phyloP scores from a whole-genome alignment of 2,888 invertebrate species.

The Pseudeuparius sepicola region DNA sequence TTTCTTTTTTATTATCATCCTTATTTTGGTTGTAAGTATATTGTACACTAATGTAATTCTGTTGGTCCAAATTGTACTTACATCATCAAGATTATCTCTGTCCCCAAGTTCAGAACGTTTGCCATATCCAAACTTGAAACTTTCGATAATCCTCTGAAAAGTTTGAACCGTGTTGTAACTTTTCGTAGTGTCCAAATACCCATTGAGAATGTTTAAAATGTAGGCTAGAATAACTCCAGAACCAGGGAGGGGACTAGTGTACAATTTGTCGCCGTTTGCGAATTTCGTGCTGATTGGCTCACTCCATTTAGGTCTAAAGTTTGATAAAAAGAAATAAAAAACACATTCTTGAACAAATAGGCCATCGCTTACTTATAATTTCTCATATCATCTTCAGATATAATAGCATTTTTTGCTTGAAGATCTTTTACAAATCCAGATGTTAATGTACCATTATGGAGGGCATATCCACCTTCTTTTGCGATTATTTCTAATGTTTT shows the following conservation, averaged over 20 bases:
- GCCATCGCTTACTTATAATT: conserved; percentile 60
- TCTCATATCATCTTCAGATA: conserved; percentile 66
- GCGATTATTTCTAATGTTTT: conserved; percentile 45
- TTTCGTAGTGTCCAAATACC: conserved; percentile 35
- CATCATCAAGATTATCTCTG: conserved; percentile 29
- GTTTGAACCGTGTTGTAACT: conserved; percentile 37
- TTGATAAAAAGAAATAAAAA: too few relatives aligned
- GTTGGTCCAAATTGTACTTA: too few relatives aligned
- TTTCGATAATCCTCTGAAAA: conserved; percentile 78
- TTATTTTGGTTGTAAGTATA: too few relatives aligned
- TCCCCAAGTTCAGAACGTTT: conserved; percentile 79
- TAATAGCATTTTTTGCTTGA: conserved; percentile 55
- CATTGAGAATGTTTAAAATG: conserved; percentile 68
- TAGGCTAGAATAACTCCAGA: conserved; percentile 73
- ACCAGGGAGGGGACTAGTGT: conserved; percentile 74
- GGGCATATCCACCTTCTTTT: conserved; percentile 42
- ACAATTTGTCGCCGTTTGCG: conserved; percentile 54
- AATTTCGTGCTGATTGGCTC: conserved; percentile 50
- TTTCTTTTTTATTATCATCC: too few relatives aligned
- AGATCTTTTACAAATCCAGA: conserved; percentile 34
- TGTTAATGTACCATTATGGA: conserved; percentile 49
- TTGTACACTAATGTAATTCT: too few relatives aligned
- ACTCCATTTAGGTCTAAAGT: conserved; percentile 54
- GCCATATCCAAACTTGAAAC: conserved; percentile 88
- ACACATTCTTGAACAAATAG: too few relatives aligned